These are phyloP conservation scores for Lethrus apterus DNA, from an alignment of 1,140 invertebrate species.

Conservation along the genomic window DNA sequence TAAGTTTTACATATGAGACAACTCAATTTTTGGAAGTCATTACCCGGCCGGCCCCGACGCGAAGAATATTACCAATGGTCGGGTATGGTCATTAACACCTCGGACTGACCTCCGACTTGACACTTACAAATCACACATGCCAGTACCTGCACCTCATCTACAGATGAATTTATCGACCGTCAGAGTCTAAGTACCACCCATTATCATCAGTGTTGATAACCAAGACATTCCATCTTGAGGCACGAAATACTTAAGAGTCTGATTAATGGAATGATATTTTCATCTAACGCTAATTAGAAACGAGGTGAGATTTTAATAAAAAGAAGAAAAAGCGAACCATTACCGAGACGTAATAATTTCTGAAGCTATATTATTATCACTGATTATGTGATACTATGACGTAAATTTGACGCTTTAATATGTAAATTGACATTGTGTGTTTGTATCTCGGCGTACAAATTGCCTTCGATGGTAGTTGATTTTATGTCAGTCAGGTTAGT, in stretches of 20 bases:
- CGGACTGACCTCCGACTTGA: conserved; percentile 10
- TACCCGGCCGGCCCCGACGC: conserved; percentile 1
- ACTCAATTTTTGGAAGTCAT: conserved; percentile 14
- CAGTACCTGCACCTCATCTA: conserved; percentile 10
- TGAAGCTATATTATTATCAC: too few relatives aligned
- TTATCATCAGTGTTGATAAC: conserved; percentile 13
- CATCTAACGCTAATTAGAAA: conserved; percentile 11
- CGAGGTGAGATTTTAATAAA: conserved; percentile 5
- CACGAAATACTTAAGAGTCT: conserved; percentile 2
- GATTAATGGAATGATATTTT: conserved; percentile 11
- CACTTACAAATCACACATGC: conserved; percentile 9
- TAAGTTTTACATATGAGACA: conserved; percentile 9
- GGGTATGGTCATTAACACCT: conserved; percentile 12
- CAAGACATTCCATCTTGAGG: conserved; percentile 11
- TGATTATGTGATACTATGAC: too few relatives aligned
- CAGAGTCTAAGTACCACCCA: conserved; percentile 11
- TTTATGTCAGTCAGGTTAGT: too few relatives aligned
- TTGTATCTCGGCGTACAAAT: too few relatives aligned
- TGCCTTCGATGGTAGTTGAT: too few relatives aligned
- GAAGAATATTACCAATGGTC: conserved; percentile 10
- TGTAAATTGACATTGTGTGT: too few relatives aligned
- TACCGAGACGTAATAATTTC: too few relatives aligned
- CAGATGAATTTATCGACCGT: conserved; percentile 12
- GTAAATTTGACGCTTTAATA: too few relatives aligned
- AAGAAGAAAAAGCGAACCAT: too few relatives aligned